Evolutionary conservation across 1,140 invertebrate genomes (phyloP).

Genomic region (Drosophila bocki): DNA sequence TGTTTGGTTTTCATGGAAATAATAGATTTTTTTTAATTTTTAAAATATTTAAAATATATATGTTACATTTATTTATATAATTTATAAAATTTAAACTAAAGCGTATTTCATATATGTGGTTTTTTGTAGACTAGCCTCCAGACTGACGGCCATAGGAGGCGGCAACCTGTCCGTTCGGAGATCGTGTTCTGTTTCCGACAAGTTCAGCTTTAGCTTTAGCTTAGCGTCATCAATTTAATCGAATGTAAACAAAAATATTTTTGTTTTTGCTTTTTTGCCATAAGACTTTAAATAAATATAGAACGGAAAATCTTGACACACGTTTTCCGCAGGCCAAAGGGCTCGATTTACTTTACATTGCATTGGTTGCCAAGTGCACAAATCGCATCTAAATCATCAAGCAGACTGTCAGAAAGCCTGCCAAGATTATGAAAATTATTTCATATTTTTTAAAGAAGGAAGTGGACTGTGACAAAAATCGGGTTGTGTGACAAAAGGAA

Average conservation of each 20-base stretch:
- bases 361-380: slow-evolving; percentile 58
- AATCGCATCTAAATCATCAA: slow-evolving; percentile 42
- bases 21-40: too few species aligned
- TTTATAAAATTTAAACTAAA: neutral
- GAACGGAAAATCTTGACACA: slow-evolving; percentile 43
- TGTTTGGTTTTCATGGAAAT: too few species aligned
- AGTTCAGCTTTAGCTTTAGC: neutral
- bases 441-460: slow-evolving; percentile 4
- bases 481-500: neutral
- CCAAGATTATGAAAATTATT: slow-evolving; percentile 18
- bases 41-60: too few species aligned
- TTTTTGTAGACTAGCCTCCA: neutral
- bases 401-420: slow-evolving; percentile 19
- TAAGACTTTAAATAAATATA: slow-evolving; percentile 4
- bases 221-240: slow-evolving; percentile 20
- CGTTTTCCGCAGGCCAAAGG: slow-evolving; percentile 52
- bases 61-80: too few species aligned
- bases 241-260: slow-evolving; percentile 75
- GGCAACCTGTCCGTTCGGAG: neutral
- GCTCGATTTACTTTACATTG: slow-evolving; percentile 11
- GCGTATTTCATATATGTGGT: neutral
- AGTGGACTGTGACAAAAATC: slow-evolving; percentile 8
- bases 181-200: slow-evolving; percentile 7
- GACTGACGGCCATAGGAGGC: neutral
- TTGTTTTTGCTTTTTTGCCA: slow-evolving; percentile 46